Evolutionary conservation across 2,888 invertebrate genomes (phyloP).

Genomic region (Acrobeloides nanus): DNA sequence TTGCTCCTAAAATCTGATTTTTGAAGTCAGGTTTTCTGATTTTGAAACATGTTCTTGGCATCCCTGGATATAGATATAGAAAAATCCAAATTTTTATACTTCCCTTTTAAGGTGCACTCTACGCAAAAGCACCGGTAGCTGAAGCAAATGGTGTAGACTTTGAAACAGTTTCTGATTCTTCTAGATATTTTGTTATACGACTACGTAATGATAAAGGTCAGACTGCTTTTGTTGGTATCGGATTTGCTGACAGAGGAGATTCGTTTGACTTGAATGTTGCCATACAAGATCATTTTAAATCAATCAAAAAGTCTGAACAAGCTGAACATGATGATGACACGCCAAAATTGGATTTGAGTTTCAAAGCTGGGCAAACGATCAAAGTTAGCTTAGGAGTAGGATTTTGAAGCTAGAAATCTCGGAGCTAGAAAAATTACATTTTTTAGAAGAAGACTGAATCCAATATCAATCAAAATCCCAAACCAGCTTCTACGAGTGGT

Average conservation of each 20-base stretch:
- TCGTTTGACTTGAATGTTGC: constrained; percentile 98
- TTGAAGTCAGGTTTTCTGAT: too few relatives aligned
- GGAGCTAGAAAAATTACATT: too few relatives aligned
- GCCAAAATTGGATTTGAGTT: constrained; percentile 80
- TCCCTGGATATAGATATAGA: too few relatives aligned
- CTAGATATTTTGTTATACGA: constrained; percentile 41
- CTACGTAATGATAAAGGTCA: constrained; percentile 54
- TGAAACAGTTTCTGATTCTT: constrained; percentile 87
- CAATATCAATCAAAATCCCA: constrained; percentile 11
- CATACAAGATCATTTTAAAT: constrained; percentile 61
- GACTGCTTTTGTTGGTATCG: constrained; percentile 85
- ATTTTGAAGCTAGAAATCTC: too few relatives aligned
- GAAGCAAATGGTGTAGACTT: constrained; percentile 87
- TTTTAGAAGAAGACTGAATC: constrained; percentile 20
- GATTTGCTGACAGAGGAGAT: constrained; percentile 93
- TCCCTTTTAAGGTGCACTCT: constrained; percentile 65
- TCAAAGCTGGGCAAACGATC: constrained; percentile 98
- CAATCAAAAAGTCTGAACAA: constrained; percentile 70
- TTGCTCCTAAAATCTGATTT: too few relatives aligned
- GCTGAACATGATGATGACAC: constrained; percentile 63
- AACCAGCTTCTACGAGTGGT: constrained; percentile 18
- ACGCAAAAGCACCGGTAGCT: constrained; percentile 90
- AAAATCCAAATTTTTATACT: constrained; percentile 6
- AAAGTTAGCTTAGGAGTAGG: constrained; percentile 78
- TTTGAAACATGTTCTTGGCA: too few relatives aligned